Percentiles rank a stretch among this genome's conserved stretches.
Evolutionary conservation across 2,113 vertebrate species (phyloP).

Genomic region (Rhynchomys soricoides): DNA sequence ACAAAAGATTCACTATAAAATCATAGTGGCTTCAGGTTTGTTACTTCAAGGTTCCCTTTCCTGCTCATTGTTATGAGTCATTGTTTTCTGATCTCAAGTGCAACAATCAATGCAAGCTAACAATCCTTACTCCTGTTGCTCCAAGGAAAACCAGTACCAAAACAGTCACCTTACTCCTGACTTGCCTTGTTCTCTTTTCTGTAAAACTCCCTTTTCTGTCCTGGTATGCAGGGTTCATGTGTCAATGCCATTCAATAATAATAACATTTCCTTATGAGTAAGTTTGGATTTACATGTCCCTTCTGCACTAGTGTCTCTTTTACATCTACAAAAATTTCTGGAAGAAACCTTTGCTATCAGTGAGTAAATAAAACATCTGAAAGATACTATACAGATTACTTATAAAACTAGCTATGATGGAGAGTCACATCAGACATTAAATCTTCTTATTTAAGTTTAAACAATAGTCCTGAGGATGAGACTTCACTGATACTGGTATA

Average conservation of each 20-base stretch:
- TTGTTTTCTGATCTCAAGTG: background rate
- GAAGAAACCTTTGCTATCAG: background rate
- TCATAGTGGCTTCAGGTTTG: background rate
- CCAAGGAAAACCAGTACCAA: background rate
- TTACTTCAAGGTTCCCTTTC: background rate
- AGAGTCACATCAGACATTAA: background rate
- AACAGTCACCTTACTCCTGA: too few relatives aligned
- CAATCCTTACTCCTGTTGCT: background rate
- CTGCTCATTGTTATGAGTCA: background rate
- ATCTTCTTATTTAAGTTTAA: background rate
- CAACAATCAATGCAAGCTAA: background rate
- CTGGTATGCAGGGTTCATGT: background rate
- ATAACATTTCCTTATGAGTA: background rate
- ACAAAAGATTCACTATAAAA: background rate
- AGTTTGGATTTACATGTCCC: background rate
- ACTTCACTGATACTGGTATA: too few relatives aligned
- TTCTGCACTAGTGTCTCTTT: background rate
- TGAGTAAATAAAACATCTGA: background rate
- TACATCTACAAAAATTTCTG: background rate
- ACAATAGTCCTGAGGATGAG: background rate
- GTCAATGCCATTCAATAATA: background rate
- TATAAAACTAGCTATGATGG: background rate
- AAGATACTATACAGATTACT: background rate
- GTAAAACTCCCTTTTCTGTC: background rate
- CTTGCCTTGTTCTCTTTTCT: background rate